These are phyloP conservation scores for Penaeus monodon DNA, from an alignment of 2,888 invertebrate species.

Conservation along the genomic window DNA sequence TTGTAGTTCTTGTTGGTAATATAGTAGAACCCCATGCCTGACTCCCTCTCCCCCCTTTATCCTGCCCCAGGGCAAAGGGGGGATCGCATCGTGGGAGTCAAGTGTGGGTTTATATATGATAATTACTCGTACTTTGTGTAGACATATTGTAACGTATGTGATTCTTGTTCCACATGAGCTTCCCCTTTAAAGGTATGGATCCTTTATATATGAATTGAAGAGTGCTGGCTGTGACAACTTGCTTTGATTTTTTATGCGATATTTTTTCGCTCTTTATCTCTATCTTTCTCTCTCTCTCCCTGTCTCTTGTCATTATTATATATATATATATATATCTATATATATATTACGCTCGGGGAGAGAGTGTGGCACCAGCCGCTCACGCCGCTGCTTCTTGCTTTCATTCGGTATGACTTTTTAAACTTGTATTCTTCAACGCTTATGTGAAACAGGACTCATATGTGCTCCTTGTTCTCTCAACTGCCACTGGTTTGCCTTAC, in stretches of 20 bases:
- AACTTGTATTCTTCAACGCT: constrained; percentile 48
- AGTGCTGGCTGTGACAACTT: constrained; percentile 46
- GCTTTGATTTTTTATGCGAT: constrained; percentile 43
- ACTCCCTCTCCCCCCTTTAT: too few species aligned
- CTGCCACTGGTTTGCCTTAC: constrained; percentile 59
- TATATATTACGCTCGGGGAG: constrained; percentile 19
- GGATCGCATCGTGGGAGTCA: too few species aligned
- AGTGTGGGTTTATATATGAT: too few species aligned
- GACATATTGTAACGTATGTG: constrained; percentile 57
- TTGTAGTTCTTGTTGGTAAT: too few species aligned
- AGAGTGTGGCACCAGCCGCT: constrained; percentile 27
- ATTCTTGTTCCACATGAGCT: constrained; percentile 61
- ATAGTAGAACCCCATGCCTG: too few species aligned
- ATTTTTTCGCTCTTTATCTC: constrained; percentile 43
- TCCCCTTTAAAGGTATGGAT: constrained; percentile 53
- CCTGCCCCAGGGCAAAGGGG: too few species aligned
- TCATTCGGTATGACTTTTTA: constrained; percentile 43
- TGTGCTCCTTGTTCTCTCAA: constrained; percentile 46
- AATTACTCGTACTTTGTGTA: constrained; percentile 40
- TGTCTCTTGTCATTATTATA: constrained; percentile 29
- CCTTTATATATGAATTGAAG: constrained; percentile 44
- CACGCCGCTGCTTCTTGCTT: constrained; percentile 53
- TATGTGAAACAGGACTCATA: constrained; percentile 62
- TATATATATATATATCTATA: constrained; percentile 15
- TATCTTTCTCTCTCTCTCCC: constrained; percentile 24